These are phyloP conservation scores for Syngnathoides biaculeatus DNA, from an alignment of 2,113 vertebrate genomes.

Conservation along the genomic window DNA sequence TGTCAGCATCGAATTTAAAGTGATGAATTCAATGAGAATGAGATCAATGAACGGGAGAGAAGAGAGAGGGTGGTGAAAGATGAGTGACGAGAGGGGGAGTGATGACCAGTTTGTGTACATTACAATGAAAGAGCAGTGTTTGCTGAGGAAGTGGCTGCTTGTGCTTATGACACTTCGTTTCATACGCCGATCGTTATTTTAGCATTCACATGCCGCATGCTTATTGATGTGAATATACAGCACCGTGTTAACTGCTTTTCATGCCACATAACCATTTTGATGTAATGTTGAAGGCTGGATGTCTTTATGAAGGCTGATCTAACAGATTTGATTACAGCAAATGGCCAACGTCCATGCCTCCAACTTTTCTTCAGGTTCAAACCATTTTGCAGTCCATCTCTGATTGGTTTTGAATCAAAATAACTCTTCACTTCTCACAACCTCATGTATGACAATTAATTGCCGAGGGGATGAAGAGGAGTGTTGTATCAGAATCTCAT, in stretches of 20 bases:
- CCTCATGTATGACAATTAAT: neutral
- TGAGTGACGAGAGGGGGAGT: constrained; percentile 51
- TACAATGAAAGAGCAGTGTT: constrained; percentile 19
- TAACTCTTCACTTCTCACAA: neutral
- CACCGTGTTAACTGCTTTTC: constrained; percentile 27
- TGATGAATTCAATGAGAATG: constrained; percentile 62
- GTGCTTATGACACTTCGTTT: constrained; percentile 38
- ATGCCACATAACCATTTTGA: constrained; percentile 20
- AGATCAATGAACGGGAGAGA: constrained; percentile 55
- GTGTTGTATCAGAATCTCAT: neutral
- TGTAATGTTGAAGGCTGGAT: constrained; percentile 16
- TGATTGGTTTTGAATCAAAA: neutral
- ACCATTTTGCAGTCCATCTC: neutral
- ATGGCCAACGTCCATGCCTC: constrained; percentile 1
- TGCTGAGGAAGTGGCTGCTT: constrained; percentile 40
- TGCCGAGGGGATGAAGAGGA: neutral
- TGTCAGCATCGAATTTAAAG: constrained; percentile 67
- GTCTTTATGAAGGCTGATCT: constrained; percentile 12
- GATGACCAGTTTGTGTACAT: constrained; percentile 49
- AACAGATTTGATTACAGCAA: neutral
- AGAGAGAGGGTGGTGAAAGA: constrained; percentile 50
- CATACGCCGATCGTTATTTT: constrained; percentile 60
- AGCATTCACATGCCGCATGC: constrained; percentile 35
- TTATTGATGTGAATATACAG: constrained; percentile 46
- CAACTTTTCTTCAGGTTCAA: neutral